Base-by-base conservation (phyloP, 2,797 vertebrate genomes). In the Crocidura indochinensis region DNA sequence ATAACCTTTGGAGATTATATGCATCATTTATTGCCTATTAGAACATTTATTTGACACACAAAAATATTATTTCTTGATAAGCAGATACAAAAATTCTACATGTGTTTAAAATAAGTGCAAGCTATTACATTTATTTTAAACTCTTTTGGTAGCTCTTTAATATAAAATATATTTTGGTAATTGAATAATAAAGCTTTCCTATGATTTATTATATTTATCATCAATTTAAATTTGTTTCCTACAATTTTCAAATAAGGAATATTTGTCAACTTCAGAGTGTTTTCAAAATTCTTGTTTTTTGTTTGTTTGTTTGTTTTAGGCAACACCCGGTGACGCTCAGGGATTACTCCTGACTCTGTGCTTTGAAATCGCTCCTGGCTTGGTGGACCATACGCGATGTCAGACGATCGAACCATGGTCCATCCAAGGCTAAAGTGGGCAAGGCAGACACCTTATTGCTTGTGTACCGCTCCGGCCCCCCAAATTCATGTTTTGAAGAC, bases 31-130 rank as follows among this genome's bases (percentile, higher is more conserved):
- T 68, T 77, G 49, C 85, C 22, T 82, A 17, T 73, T 84, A 77
- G 76, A 80, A 56, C 73, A 29, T 6, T 92, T 69, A 17, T 6
- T 64, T 88, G 51, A 24, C 29, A 56, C 26, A 49, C 29, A 20
- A 1, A 17, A 84, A 29, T 6, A 88, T 77, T 80, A 27, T 38
- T 89, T 92, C n/a, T 60, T 76, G 73, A 89, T 87, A 91, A 75
- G 92, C 65, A 81, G 22, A 56, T 29, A 62, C 8, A 14, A 27
- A 46, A 53, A 92, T 73, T 83, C 87, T 86, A 46, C 38, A 38
- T 38, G 38, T 38, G 38, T 38, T 38, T 38, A 38, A 38, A 38
- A 38, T 38, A 38, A 38, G 38, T 38, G 38, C 38, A 38, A 38
- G 38, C 65, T 51, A 60, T 71, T 22, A 46, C 0, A 7, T 51